Evolutionary conservation across 2,113 vertebrate species (phyloP).

Genomic region (Amphiprion ocellaris): DNA sequence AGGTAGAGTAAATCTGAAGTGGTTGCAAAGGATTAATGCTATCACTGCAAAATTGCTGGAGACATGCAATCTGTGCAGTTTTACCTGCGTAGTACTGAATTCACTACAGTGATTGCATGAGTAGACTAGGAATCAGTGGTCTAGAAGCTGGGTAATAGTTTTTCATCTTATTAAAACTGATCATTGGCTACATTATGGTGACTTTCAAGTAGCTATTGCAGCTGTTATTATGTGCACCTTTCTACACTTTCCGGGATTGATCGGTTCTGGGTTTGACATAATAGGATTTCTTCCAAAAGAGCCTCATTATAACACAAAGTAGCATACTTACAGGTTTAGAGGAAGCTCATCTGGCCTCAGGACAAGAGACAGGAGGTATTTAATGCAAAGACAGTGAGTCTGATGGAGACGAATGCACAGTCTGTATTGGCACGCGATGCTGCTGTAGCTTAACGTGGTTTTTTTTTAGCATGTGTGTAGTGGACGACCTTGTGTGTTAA

Average conservation of each 20-base stretch:
- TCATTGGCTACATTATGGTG: background rate
- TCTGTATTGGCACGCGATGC: background rate
- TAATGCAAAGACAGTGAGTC: background rate
- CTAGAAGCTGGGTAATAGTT: background rate
- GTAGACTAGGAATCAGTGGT: background rate
- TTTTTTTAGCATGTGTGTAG: background rate
- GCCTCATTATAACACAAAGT: slow-evolving; percentile 34
- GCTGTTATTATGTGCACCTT: slow-evolving; percentile 5
- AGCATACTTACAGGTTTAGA: slow-evolving; percentile 39
- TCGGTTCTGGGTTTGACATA: slow-evolving; percentile 28
- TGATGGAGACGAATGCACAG: background rate
- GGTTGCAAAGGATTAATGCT: background rate
- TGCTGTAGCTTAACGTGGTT: background rate
- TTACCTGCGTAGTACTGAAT: background rate
- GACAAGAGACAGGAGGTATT: background rate
- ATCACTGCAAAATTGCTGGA: background rate
- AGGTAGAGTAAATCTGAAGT: background rate
- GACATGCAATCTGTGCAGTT: background rate
- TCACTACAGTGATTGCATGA: slow-evolving; percentile 17
- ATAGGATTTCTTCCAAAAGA: slow-evolving; percentile 43
- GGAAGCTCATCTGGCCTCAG: slow-evolving; percentile 9
- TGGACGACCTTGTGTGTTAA: background rate
- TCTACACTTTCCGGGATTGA: background rate
- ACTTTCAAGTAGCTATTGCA: background rate
- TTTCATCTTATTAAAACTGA: background rate